A percentile compares a stretch with the other conserved stretches of the same genome.
phyloP scores from a whole-genome alignment of 1,140 invertebrate genomes.

The Drosophila melanica region DNA sequence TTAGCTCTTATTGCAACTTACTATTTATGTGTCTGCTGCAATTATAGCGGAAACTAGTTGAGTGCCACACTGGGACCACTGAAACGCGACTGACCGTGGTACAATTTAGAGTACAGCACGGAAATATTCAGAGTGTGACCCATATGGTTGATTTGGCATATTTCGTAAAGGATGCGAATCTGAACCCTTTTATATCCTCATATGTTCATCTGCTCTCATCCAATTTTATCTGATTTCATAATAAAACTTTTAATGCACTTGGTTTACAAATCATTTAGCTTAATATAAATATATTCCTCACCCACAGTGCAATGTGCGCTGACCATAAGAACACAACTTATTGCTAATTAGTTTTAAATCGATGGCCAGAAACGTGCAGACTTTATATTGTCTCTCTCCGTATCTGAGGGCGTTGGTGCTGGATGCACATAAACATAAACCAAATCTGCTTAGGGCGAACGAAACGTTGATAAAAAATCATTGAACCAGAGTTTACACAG shows the following conservation, averaged over 20 bases:
- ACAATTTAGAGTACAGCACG: background rate
- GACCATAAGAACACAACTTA: slow-evolving; percentile 49
- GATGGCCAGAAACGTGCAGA: slow-evolving; percentile 60
- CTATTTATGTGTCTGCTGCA: slow-evolving; percentile 84
- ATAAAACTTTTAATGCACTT: no score
- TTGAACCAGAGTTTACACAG: no score
- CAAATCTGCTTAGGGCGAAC: background rate
- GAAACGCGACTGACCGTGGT: background rate
- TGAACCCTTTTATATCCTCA: no score
- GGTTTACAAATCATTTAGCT: no score
- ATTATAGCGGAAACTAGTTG: slow-evolving; percentile 83
- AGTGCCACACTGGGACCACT: slow-evolving; percentile 72
- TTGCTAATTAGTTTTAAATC: slow-evolving; percentile 81
- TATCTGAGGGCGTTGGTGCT: background rate
- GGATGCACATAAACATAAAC: background rate
- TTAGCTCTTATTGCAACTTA: slow-evolving; percentile 73
- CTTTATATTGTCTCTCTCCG: slow-evolving; percentile 4
- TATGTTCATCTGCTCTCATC: background rate
- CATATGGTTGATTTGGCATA: no score
- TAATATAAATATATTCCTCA: background rate
- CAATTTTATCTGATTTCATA: no score
- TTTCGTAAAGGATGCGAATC: no score
- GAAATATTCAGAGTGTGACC: no score
- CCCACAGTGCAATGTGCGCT: slow-evolving; percentile 10
- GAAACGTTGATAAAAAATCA: background rate